Conservation (phyloP, 2,113 vertebrate genomes). For the Nyctereutes procyonoides region DNA sequence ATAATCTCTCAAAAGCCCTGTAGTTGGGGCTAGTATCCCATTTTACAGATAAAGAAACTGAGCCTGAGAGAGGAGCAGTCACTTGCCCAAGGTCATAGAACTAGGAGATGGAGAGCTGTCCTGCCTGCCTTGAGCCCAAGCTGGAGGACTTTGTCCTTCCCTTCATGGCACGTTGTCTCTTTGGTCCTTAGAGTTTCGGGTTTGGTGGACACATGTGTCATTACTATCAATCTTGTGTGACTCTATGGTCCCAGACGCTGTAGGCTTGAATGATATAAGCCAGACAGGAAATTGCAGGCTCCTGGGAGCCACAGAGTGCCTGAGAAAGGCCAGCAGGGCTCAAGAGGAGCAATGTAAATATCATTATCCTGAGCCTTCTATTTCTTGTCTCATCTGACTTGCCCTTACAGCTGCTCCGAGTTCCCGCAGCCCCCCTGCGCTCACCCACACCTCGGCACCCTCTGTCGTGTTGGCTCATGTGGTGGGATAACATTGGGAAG, state of each 20-base stretch:
- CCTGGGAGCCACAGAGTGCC: background rate
- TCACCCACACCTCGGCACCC: background rate
- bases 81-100: background rate
- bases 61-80: background rate
- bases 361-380: background rate
- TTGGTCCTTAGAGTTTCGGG: background rate
- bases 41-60: background rate
- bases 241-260: background rate
- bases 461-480: accelerated
- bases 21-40: background rate
- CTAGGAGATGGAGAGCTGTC: background rate
- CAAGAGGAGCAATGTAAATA: background rate
- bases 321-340: background rate
- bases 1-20: background rate
- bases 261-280: background rate
- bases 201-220: background rate
- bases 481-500: accelerated
- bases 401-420: background rate
- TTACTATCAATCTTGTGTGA: background rate
- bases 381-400: background rate
- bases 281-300: slow-evolving; percentile 42
- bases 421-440: accelerated
- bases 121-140: no score
- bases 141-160: no score
- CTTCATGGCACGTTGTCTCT: background rate